Evolutionary conservation across 2,888 invertebrate genomes (phyloP), one percentile per base, ranked within the genome.

Genomic region (Lasioglossum pauxillum): DNA sequence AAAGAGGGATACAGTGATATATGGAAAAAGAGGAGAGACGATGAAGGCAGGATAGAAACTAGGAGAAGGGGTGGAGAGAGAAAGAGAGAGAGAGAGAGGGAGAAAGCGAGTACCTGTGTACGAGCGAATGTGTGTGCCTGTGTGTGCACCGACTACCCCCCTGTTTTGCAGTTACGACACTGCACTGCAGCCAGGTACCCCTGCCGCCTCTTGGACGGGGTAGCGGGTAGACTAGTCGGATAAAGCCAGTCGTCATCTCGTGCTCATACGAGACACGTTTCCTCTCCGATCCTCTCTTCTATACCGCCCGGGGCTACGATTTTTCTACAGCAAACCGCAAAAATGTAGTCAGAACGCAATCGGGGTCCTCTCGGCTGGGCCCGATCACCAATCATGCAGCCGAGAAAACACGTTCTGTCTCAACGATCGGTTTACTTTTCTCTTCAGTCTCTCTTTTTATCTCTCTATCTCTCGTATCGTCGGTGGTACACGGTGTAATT

Each of bases 151-250:
- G 41, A 60, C 82, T 81, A 83, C 87, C 88, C 85, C 81, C 80
- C 83, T 85, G 82, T 83, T 87, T 91, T 85, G 92, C 88, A 89
- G 93, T 91, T 89, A 92, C 92, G 89, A 87, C 88, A 92, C 91
- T 92, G 93, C 91, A 91, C 86, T 91, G 86, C 83, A 91, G 91
- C 83, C 86, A 91, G 85, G 80, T 67, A 84, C 81, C 83, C 81
- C 88, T 88, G 78, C 83, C 74, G 81, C 80, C 82, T 75, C 78
- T 76, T 57, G 78, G 80, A 87, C 76, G 74, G 78, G 82, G 78
- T 31, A 75, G 71, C 67, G 78, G 82, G 78, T 31, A 75, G 71
- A 81, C 77, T 67, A 80, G 82, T 78, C 83, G 85, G 79, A 83
- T 64, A 60, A 85, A 83, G 73, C 76, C 89, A 89, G 89, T 89